Base-by-base conservation (phyloP, 2,113 vertebrate species). In the Panthera leo region DNA sequence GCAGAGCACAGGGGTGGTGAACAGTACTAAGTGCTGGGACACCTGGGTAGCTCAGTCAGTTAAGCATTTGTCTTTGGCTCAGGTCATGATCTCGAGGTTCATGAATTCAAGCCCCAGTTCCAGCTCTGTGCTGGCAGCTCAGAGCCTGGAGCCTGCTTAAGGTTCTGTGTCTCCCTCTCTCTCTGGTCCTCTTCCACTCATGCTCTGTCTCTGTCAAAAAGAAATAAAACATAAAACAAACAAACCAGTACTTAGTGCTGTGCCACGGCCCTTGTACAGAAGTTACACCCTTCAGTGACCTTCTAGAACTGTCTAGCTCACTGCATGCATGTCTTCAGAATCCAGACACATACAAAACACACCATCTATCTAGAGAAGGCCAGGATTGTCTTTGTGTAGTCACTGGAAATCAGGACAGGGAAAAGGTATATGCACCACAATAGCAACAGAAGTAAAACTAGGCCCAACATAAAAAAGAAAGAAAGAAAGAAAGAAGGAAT, bases 331-430 rank as follows among this genome's bases (percentile, higher is more conserved):
- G 98, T 99, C 99, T 99, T 99, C 99, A 99, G 98, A 98, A 98
- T 99, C 99, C 99, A 99, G 99, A 99, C 99, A 99, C 99, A 99
- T 99, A 99, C 99, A 99, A 99, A 99, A 99, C 99, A 99, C 98
- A 99, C 98, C 98, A 99, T 98, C 99, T 98, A 98, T 98, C 98
- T 99, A 99, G 97, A 98, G 98, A 98, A 98, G 98, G 98, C 97
- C 98, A 97, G 98, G 98, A 98, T 98, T 99, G 98, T 99, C 99
- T 96, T 99, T 99, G 98, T 98, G 99, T 98, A 98, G 98, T 98
- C 97, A 98, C 98, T 99, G 98, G 98, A 99, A 98, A 97, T 70
- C 92, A 98, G 98, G 97, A 97, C 97, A 98, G 98, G 98, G 98
- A 98, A 99, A 98, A 98, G 94, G 97, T 98, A 97, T 98, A 98